A percentile compares a stretch with the other conserved stretches of the same genome.
phyloP scores from a whole-genome alignment of 1,140 invertebrate genomes.

The Megalopta genalis region DNA sequence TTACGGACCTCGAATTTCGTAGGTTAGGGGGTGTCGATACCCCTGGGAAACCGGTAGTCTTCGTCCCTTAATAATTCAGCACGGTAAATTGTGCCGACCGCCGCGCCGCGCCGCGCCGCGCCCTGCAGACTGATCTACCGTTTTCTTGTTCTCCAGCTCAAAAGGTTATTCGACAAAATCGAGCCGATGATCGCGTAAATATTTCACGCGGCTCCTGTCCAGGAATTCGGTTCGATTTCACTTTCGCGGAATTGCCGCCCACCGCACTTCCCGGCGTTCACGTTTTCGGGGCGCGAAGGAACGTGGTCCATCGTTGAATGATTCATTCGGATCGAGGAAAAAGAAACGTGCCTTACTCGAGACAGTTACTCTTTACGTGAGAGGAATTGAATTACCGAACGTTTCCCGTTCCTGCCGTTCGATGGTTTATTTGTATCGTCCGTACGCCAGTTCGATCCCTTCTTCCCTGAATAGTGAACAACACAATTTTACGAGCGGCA shows the following conservation, averaged over 20 bases:
- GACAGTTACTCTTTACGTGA: not conserved
- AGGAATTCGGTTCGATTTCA: conserved; percentile 35
- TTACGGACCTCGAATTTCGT: conserved; percentile 63
- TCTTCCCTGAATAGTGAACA: not conserved
- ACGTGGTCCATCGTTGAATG: not conserved
- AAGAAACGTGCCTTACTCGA: not conserved
- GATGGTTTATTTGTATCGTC: not conserved
- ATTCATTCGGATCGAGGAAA: conserved; percentile 16
- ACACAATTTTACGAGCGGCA: not conserved
- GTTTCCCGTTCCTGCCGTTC: not conserved
- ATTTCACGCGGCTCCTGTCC: conserved; percentile 25
- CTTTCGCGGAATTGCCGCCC: conserved; percentile 11
- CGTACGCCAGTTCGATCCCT: not conserved
- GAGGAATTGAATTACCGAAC: conserved; percentile 10
- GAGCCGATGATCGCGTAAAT: conserved; percentile 29
- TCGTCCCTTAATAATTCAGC: conserved; percentile 75
- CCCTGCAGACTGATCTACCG: conserved; percentile 51
- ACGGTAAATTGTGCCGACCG: conserved; percentile 74
- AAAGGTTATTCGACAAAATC: conserved; percentile 15
- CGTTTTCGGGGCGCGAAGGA: not conserved
- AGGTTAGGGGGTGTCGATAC: conserved; percentile 75
- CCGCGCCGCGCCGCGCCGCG: conserved; percentile 9
- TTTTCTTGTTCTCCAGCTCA: conserved; percentile 43
- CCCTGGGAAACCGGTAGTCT: conserved; percentile 68
- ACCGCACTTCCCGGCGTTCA: no score